Base-by-base conservation (phyloP, 1,140 invertebrate species). In the Bemisia tabaci region DNA sequence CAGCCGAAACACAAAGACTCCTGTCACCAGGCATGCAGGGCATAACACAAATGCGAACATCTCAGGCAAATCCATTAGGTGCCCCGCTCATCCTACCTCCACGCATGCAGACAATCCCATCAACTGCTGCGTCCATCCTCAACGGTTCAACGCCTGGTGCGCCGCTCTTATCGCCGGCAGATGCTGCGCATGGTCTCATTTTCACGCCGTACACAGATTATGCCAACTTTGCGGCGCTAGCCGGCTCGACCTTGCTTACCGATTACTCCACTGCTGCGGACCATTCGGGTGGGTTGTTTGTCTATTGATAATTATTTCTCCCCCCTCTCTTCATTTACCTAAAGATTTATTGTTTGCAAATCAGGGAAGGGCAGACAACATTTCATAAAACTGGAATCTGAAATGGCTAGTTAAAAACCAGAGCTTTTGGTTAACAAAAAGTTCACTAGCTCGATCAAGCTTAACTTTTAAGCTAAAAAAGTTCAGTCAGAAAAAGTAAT, bases 281-380 rank as follows among this genome's bases (percentile, higher is more conserved):
- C 82, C 90, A 92, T 85, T 89, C 90, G 84, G 92, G 92, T 94
- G 92, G 91, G 91, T 94, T 91, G 79, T 91, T 90, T 85, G 88
- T 88, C 83, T 88, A 87, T 79, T 74, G 70, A 68, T 63, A 63
- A 67, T 65, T 65, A 62, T 63, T 67, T 68, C 74, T 72, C 66
- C 69, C 68, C 74, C 74, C 71, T 79, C 79, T 79, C 76, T 78
- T 77, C 78, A 75, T 65, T 39, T 21, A 24, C 2, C 23, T 62
- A 11, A 23, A 25, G 17, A 22, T 62, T 21, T 62, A 24, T 23
- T 62, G 22, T 23, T 2, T 62, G 17, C 26, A 62, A 12, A 62
- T 17, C 26, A 25, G 12, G 33, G 62, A 63, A 27, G 21, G 12
- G 22, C 25, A 33, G 48, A 48, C n/a, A 33, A 33, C 59, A 58